phyloP scores from a whole-genome alignment of 64 coral and sea anemone genomes.

The Orbicella faveolata region DNA sequence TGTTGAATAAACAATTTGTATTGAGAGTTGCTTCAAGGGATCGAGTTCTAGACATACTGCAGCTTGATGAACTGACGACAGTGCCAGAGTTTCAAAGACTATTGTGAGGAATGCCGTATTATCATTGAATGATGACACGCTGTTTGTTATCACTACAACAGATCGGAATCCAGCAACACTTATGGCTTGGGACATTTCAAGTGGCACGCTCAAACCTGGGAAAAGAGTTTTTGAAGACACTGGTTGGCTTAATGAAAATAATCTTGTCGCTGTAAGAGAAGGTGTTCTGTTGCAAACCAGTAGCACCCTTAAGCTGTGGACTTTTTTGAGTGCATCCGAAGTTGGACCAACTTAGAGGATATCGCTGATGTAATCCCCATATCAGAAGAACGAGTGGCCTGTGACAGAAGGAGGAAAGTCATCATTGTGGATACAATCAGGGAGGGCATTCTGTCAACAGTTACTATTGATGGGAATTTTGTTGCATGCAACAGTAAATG shows the following conservation, averaged over 20 bases:
- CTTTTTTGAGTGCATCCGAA: not conserved
- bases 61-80: not conserved
- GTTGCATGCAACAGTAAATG: conserved; percentile 20
- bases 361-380: not conserved
- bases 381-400: not conserved
- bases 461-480: not conserved
- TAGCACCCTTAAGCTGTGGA: not conserved
- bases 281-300: not conserved
- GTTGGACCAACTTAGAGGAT: not conserved
- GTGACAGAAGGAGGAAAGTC: not conserved
- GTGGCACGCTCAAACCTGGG: not conserved
- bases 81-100: not conserved
- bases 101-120: not conserved
- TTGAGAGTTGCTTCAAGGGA: not conserved
- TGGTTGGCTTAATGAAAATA: no score
- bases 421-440: not conserved
- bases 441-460: not conserved
- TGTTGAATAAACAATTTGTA: not conserved
- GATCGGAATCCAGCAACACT: no score
- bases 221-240: no score
- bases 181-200: not conserved
- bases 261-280: not conserved
- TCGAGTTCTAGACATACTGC: not conserved
- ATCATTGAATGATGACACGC: not conserved
- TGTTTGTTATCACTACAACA: conserved; percentile 2